Evolutionary conservation across 2,797 vertebrate species (phyloP).

Genomic region (Sebastolobus altivelis): DNA sequence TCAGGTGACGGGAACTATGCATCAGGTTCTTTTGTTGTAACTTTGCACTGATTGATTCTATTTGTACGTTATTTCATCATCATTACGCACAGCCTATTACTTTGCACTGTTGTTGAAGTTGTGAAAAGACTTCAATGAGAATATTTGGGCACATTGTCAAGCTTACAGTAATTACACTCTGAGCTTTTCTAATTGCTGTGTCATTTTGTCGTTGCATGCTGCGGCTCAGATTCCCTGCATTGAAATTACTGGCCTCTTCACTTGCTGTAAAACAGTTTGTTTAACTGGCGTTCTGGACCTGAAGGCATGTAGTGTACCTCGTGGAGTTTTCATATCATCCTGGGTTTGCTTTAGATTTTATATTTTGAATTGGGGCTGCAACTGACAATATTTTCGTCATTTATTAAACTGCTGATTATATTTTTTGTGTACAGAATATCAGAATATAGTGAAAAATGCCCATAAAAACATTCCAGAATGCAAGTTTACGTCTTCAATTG

Average conservation of each 20-base stretch:
- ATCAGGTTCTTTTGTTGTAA: not conserved
- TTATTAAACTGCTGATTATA: not conserved
- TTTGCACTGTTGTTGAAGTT: constrained; percentile 35
- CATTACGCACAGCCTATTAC: not conserved
- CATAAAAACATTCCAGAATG: not conserved
- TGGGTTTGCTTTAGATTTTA: not conserved
- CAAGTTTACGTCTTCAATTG: not conserved
- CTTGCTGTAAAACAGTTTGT: not conserved
- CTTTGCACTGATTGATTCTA: constrained; percentile 8
- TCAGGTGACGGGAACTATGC: not conserved
- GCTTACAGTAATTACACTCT: constrained; percentile 49
- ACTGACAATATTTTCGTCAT: not conserved
- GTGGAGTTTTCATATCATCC: not conserved
- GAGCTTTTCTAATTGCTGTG: constrained; percentile 52
- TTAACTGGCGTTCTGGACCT: constrained; percentile 2
- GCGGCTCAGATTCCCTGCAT: constrained; percentile 25
- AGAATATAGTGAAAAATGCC: not conserved
- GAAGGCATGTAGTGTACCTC: constrained; percentile 1
- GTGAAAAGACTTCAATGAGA: constrained; percentile 40
- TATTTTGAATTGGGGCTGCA: not conserved
- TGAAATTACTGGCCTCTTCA: constrained; percentile 14
- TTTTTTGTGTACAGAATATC: not conserved
- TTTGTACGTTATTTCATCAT: constrained; percentile 33
- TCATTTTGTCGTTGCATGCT: constrained; percentile 31
- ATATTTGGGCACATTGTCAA: constrained; percentile 39